Evolutionary conservation across 2,888 invertebrate species (phyloP).

Genomic region (Yponomeuta plumbellus): DNA sequence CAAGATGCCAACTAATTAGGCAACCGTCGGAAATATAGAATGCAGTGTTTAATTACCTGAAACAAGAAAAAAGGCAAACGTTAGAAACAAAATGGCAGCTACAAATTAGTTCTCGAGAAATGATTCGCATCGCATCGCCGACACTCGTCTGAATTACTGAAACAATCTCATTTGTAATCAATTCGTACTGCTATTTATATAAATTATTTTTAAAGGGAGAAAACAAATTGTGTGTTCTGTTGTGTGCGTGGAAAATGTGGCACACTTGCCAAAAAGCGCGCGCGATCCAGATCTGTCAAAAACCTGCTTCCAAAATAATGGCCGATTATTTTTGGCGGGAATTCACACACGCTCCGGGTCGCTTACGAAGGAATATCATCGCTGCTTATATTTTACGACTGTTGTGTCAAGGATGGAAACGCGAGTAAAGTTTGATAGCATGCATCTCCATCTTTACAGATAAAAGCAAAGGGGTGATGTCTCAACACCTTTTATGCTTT

Average conservation of each 20-base stretch:
- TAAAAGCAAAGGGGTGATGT: neutral
- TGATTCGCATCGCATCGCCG: neutral
- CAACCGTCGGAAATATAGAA: neutral
- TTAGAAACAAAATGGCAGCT: conserved; percentile 1
- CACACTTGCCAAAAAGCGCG: conserved; percentile 40
- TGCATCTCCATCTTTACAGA: neutral
- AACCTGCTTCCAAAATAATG: conserved; percentile 53
- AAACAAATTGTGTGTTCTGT: neutral
- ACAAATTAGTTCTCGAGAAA: conserved; percentile 1
- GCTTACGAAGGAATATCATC: conserved; percentile 48
- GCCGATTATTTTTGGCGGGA: conserved; percentile 63
- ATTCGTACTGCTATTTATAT: conserved; percentile 29
- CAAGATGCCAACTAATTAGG: neutral
- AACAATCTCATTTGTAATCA: conserved; percentile 24
- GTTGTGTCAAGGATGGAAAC: neutral
- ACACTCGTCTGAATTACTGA: neutral
- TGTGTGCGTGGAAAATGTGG: conserved; percentile 16
- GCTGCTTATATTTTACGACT: conserved; percentile 17
- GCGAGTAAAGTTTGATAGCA: neutral
- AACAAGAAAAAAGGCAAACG: conserved; percentile 7
- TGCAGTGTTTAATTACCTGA: conserved; percentile 11
- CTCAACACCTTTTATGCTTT: neutral
- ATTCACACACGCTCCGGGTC: conserved; percentile 46
- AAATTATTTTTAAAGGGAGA: conserved; percentile 15
- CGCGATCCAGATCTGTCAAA: conserved; percentile 67